These are phyloP conservation scores for Calypte anna DNA, from an alignment of 2,113 vertebrate genomes.

Conservation along the genomic window DNA sequence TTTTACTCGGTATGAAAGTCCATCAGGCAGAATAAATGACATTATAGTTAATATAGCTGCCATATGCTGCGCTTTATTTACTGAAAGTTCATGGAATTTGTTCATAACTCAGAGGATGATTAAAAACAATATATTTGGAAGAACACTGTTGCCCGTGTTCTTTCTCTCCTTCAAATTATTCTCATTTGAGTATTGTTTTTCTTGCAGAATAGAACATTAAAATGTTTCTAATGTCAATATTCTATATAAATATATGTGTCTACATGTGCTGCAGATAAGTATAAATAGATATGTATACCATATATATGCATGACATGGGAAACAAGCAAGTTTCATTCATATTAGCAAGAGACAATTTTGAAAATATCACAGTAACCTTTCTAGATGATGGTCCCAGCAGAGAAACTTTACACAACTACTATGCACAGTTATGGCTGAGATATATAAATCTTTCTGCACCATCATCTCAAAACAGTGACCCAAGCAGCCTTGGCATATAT, in stretches of 20 bases:
- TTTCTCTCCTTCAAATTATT: not conserved
- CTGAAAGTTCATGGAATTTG: not conserved
- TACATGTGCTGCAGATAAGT: not conserved
- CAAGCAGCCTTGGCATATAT: constrained; percentile 13
- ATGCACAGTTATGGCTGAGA: constrained; percentile 52
- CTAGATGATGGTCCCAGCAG: constrained; percentile 55
- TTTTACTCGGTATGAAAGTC: not conserved
- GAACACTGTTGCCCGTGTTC: not conserved
- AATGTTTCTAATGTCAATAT: not conserved
- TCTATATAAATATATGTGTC: not conserved
- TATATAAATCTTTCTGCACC: constrained; percentile 36
- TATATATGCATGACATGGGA: not conserved
- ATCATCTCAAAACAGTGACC: constrained; percentile 44
- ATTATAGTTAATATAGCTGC: not conserved
- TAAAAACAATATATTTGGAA: not conserved
- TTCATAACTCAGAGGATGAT: not conserved
- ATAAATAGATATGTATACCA: not conserved
- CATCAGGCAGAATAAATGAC: not conserved
- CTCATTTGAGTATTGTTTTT: not conserved
- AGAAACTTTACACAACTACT: constrained; percentile 65
- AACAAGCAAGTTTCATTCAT: constrained; percentile 60
- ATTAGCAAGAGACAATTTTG: constrained; percentile 62
- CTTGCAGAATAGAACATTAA: not conserved
- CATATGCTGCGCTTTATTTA: not conserved
- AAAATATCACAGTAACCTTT: constrained; percentile 80